These are phyloP conservation scores for Premnoplex brunnescens DNA, from an alignment of 2,797 vertebrate species.

Conservation along the genomic window DNA sequence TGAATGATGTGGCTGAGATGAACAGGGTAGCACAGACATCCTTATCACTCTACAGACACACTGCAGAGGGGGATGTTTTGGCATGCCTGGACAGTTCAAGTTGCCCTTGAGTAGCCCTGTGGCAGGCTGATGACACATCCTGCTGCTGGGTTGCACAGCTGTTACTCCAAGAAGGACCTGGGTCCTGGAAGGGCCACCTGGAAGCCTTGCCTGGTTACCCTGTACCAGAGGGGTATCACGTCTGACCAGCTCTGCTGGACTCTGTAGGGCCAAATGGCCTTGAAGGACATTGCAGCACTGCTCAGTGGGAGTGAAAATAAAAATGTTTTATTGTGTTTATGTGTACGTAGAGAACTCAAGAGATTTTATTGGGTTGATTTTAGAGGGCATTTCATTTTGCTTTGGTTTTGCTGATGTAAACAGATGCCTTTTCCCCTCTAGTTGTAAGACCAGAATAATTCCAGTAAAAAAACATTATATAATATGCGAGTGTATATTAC, in stretches of 20 bases:
- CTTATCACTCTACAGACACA: not conserved
- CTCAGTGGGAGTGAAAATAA: not conserved
- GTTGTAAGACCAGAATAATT: not conserved
- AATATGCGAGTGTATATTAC: not conserved
- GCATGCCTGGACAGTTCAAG: not conserved
- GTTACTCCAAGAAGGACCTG: not conserved
- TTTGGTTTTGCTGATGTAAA: not conserved
- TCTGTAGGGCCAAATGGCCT: not conserved
- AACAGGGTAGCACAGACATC: not conserved
- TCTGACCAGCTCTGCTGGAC: not conserved
- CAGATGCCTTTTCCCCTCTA: not conserved
- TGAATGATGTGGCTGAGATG: not conserved
- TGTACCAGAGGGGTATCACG: rapidly evolving
- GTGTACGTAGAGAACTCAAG: not conserved
- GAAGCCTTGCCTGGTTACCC: not conserved
- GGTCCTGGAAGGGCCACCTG: not conserved
- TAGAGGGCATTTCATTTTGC: rapidly evolving
- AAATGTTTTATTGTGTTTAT: not conserved
- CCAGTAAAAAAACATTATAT: not conserved
- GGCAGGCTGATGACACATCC: not conserved
- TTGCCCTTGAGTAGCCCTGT: not conserved
- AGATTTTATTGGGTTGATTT: not conserved
- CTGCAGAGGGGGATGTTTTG: not conserved
- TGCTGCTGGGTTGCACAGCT: not conserved
- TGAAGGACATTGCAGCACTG: not conserved